Conservation (phyloP, 2,797 vertebrate genomes). For the Danio kyathit region DNA sequence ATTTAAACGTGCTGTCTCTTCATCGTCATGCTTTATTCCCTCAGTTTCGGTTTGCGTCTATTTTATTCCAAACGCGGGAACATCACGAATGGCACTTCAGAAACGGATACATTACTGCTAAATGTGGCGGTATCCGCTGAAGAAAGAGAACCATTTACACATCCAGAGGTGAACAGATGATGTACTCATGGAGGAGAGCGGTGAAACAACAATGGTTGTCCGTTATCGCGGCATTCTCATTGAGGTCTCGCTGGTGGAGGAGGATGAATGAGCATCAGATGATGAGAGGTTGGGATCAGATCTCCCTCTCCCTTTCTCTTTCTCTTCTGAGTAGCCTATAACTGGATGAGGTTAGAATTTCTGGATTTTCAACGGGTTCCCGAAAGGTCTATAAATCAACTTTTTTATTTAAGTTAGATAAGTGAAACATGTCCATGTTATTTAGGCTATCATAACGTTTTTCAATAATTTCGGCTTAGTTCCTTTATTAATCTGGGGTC, state of each 20-base stretch:
- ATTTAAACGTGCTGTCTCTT: not conserved
- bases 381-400: not conserved
- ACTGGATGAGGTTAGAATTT: not conserved
- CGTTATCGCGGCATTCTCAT: slow-evolving; percentile 6
- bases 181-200: slow-evolving; percentile 10
- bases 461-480: no score
- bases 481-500: no score
- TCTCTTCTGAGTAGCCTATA: not conserved
- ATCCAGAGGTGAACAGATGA: slow-evolving; percentile 5
- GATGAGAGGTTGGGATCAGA: slow-evolving; percentile 10
- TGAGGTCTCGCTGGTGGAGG: slow-evolving; percentile 24
- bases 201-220: slow-evolving; percentile 7
- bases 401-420: not conserved
- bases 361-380: not conserved
- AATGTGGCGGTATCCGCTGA: not conserved
- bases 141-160: slow-evolving; percentile 7
- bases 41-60: not conserved
- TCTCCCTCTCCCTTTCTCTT: not conserved
- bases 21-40: not conserved
- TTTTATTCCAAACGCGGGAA: slow-evolving; percentile 33
- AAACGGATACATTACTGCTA: slow-evolving; percentile 27
- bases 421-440: not conserved
- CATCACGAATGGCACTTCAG: not conserved
- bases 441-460: no score
- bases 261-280: slow-evolving; percentile 31